These are phyloP conservation scores for Spodoptera frugiperda DNA, from an alignment of 1,140 invertebrate genomes.

Conservation along the genomic window DNA sequence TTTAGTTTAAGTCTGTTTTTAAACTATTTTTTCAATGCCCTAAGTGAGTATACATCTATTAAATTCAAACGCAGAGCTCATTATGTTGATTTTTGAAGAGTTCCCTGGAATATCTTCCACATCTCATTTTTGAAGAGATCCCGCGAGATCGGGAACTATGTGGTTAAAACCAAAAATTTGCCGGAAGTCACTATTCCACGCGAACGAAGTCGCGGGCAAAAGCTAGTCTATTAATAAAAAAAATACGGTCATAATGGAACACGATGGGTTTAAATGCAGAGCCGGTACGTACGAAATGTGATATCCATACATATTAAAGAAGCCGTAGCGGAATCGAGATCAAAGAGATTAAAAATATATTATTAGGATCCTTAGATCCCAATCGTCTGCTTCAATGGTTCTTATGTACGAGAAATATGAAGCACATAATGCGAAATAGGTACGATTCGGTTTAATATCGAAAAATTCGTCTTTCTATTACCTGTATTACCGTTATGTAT, in stretches of 20 bases:
- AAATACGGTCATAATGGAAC: background rate
- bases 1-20: no score
- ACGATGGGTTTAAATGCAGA: constrained; percentile 18
- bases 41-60: no score
- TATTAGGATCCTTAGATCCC: constrained; percentile 37
- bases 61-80: no score
- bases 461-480: constrained; percentile 33
- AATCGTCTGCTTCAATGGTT: constrained; percentile 35
- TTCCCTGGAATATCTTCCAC: no score
- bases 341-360: constrained; percentile 47
- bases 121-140: no score
- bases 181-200: no score
- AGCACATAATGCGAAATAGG: constrained; percentile 22
- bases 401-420: constrained; percentile 33
- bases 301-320: constrained; percentile 30
- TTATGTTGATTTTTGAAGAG: no score
- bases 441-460: constrained; percentile 36
- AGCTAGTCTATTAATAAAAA: no score
- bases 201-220: no score
- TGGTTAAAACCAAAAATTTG: no score
- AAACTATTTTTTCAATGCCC: no score
- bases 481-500: background rate
- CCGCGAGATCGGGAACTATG: no score
- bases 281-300: background rate
- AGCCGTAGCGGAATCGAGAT: constrained; percentile 36